Percentiles rank a stretch among this genome's conserved stretches.
Evolutionary conservation across 2,888 invertebrate genomes (phyloP).

Genomic region (Dasysyrphus tricinctus): DNA sequence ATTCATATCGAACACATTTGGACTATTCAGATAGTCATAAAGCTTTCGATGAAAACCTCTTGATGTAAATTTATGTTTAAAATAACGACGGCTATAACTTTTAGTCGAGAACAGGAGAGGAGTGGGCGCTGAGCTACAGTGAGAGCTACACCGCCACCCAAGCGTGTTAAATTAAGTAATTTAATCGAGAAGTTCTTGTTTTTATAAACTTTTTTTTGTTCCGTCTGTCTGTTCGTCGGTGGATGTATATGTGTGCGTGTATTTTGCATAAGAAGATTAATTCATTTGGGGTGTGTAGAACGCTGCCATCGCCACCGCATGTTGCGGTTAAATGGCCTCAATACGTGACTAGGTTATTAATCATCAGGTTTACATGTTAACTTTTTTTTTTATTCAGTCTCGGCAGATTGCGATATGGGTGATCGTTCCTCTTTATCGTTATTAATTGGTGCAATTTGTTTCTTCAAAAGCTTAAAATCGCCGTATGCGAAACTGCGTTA

Average conservation of each 20-base stretch:
- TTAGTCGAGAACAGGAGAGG: slow-evolving; percentile 7
- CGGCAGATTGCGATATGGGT: not conserved
- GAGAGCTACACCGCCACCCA: not conserved
- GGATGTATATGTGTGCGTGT: not conserved
- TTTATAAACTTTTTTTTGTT: not conserved
- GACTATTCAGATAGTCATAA: slow-evolving; percentile 9
- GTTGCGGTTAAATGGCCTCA: slow-evolving; percentile 52
- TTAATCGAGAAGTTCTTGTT: slow-evolving; percentile 41
- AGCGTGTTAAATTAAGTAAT: slow-evolving; percentile 52
- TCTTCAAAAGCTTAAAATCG: slow-evolving; percentile 11
- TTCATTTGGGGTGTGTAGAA: slow-evolving; percentile 24
- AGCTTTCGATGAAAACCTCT: slow-evolving; percentile 31
- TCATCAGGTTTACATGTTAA: slow-evolving; percentile 33
- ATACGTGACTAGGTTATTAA: slow-evolving; percentile 59
- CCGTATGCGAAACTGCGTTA: slow-evolving; percentile 1
- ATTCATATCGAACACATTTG: slow-evolving; percentile 34
- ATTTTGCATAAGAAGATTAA: slow-evolving; percentile 41
- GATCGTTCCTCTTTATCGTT: slow-evolving; percentile 44
- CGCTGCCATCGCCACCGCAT: slow-evolving; percentile 14
- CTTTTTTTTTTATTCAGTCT: not conserved
- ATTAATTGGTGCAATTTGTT: slow-evolving; percentile 56
- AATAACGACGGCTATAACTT: slow-evolving; percentile 3
- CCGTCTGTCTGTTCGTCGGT: not conserved
- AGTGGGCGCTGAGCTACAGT: not conserved
- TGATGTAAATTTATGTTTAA: slow-evolving; percentile 43